phyloP scores from a whole-genome alignment of 1,140 invertebrate genomes.

The Trichogramma pretiosum region DNA sequence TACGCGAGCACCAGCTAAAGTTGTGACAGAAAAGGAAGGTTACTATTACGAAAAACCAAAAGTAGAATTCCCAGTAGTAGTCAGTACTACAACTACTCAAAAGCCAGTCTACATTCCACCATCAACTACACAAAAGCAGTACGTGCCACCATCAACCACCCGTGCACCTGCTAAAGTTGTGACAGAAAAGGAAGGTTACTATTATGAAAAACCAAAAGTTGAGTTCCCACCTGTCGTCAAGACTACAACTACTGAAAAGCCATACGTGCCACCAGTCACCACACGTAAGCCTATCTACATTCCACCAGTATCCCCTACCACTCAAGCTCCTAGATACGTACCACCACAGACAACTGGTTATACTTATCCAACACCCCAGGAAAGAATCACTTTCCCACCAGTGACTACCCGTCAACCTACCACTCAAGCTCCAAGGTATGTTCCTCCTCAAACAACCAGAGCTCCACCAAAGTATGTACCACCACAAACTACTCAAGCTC shows the following conservation, averaged over 20 bases:
- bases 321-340: conserved; percentile 5
- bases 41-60: too few relatives aligned
- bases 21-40: too few relatives aligned
- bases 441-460: conserved; percentile 6
- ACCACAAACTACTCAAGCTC: too few relatives aligned
- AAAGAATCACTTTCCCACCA: background rate
- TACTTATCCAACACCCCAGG: background rate
- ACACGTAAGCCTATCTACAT: conserved; percentile 1
- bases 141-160: conserved; percentile 12
- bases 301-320: conserved; percentile 10
- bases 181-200: conserved; percentile 1
- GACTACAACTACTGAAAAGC: conserved; percentile 2
- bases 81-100: too few relatives aligned
- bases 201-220: too few relatives aligned
- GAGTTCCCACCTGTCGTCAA: conserved; percentile 1
- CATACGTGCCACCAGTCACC: too few relatives aligned
- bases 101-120: conserved; percentile 9
- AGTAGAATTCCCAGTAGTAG: conserved; percentile 10
- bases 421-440: conserved; percentile 6
- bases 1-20: too few relatives aligned
- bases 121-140: too few relatives aligned
- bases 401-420: conserved; percentile 6
- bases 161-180: background rate
- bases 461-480: background rate
- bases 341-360: conserved; percentile 11